Conservation (phyloP, 2,888 invertebrate species). For the Mythimna loreyi region DNA sequence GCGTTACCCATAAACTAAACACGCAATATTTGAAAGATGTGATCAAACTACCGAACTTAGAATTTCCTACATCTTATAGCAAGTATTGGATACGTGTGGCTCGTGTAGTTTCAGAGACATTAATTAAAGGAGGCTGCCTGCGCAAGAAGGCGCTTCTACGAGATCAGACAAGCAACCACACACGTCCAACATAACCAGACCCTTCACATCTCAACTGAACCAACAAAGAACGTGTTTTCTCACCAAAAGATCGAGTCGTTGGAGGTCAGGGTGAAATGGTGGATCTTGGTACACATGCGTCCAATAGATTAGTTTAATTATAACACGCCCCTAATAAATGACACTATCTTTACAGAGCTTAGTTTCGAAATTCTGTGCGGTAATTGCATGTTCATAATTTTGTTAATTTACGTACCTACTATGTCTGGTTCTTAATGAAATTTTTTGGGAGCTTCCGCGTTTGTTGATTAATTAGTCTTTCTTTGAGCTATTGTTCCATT, state of each 20-base stretch:
- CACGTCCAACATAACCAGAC: constrained; percentile 77
- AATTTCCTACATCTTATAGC: constrained; percentile 77
- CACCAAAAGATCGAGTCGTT: constrained; percentile 52
- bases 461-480: not conserved
- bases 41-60: constrained; percentile 75
- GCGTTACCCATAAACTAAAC: constrained; percentile 31
- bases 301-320: constrained; percentile 84
- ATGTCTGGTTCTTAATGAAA: not conserved
- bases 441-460: constrained; percentile 1
- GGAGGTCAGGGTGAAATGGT: constrained; percentile 71
- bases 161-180: constrained; percentile 80
- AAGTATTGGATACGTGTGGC: constrained; percentile 78
- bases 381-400: constrained; percentile 50
- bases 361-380: constrained; percentile 56
- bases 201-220: constrained; percentile 59
- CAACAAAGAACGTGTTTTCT: constrained; percentile 57
- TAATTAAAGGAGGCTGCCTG: constrained; percentile 88
- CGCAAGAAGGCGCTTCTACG: constrained; percentile 85
- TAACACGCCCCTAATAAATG: constrained; percentile 77
- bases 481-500: not conserved
- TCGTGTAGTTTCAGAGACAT: constrained; percentile 82
- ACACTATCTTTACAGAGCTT: constrained; percentile 70
- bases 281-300: constrained; percentile 72
- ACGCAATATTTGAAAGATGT: constrained; percentile 60
- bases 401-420: constrained; percentile 16